These are phyloP conservation scores for Cyanoramphus novaezelandiae DNA, from an alignment of 2,113 vertebrate genomes.

Conservation along the genomic window DNA sequence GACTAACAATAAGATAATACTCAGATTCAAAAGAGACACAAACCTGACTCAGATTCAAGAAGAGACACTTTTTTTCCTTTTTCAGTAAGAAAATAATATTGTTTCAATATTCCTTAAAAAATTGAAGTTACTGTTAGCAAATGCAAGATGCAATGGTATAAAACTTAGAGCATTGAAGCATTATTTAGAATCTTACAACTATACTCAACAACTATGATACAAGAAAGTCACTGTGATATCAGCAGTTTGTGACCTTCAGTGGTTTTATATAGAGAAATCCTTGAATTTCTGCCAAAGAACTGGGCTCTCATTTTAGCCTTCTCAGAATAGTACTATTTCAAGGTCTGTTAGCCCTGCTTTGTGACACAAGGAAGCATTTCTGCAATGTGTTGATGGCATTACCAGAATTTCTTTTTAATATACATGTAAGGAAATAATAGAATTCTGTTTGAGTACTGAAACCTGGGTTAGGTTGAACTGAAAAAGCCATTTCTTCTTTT, in stretches of 20 bases:
- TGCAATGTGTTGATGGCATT: background rate
- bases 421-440: background rate
- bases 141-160: background rate
- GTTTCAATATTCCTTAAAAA: background rate
- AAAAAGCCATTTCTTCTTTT: background rate
- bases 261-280: background rate
- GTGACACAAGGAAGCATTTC: background rate
- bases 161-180: background rate
- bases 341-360: background rate
- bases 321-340: background rate
- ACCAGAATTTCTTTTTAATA: background rate
- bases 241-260: background rate
- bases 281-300: background rate
- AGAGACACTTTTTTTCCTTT: background rate
- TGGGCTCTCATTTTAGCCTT: background rate
- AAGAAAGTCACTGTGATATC: background rate
- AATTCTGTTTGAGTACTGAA: background rate
- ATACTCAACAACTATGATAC: background rate
- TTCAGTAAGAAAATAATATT: background rate
- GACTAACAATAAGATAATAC: no score
- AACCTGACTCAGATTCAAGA: background rate
- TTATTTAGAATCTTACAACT: background rate
- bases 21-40: no score
- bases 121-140: background rate
- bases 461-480: background rate